phyloP scores from a whole-genome alignment of 2,113 vertebrate species.

The Siphamia tubifer region DNA sequence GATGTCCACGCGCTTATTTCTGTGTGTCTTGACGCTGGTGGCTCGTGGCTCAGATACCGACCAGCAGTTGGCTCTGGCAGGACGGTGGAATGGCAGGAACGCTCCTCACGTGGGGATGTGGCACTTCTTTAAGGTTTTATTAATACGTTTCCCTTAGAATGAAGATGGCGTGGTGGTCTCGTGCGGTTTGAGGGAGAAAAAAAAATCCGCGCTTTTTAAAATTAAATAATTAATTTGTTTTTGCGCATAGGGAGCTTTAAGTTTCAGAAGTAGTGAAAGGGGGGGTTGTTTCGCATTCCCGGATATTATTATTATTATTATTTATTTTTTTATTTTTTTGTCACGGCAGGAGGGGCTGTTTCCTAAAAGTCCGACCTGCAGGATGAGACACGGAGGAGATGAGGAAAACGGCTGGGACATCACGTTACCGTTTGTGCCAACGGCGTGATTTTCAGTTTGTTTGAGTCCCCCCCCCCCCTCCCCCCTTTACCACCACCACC shows the following conservation, averaged over 20 bases:
- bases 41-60: slow-evolving; percentile 43
- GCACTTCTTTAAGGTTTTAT: neutral
- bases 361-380: too few species aligned
- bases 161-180: too few species aligned
- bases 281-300: too few species aligned
- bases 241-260: neutral
- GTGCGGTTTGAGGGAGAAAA: neutral
- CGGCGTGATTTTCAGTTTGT: slow-evolving; percentile 57
- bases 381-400: slow-evolving; percentile 48
- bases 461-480: too few species aligned
- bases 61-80: slow-evolving; percentile 49
- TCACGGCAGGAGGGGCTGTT: too few species aligned
- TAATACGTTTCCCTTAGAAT: too few species aligned
- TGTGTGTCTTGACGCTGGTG: neutral
- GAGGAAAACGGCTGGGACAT: slow-evolving; percentile 11
- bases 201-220: too few species aligned
- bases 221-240: neutral
- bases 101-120: slow-evolving; percentile 18
- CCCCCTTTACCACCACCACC: too few species aligned
- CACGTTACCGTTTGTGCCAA: slow-evolving; percentile 30
- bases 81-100: slow-evolving; percentile 37
- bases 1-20: accelerated
- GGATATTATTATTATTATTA: too few species aligned
- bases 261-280: slow-evolving; percentile 48
- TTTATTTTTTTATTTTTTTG: too few species aligned